Percentiles rank a stretch among this genome's conserved stretches.
Conservation (phyloP, 2,797 vertebrate species). For the Rhinophrynus dorsalis region DNA sequence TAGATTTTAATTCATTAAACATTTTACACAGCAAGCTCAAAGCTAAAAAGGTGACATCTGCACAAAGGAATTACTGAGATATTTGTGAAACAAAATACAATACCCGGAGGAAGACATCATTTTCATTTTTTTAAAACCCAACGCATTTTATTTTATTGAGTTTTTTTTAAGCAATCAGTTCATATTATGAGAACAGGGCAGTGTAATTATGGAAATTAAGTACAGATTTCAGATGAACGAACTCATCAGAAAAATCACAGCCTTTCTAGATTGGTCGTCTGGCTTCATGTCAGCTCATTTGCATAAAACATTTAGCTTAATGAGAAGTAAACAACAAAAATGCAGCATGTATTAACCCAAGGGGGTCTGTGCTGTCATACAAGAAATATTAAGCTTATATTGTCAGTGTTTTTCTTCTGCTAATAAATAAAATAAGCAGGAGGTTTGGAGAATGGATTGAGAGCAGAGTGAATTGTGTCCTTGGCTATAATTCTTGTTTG, state of each 20-base stretch:
- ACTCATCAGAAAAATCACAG: slow-evolving; percentile 75
- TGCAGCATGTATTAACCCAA: slow-evolving; percentile 65
- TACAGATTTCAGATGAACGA: slow-evolving; percentile 74
- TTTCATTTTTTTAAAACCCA: slow-evolving; percentile 66
- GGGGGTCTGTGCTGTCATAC: slow-evolving; percentile 59
- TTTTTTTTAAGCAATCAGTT: slow-evolving; percentile 70
- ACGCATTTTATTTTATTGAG: slow-evolving; percentile 64
- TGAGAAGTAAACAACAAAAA: slow-evolving; percentile 73
- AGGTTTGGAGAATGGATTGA: slow-evolving; percentile 56
- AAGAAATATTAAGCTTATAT: slow-evolving; percentile 62
- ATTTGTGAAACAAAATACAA: slow-evolving; percentile 67
- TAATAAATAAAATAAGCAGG: slow-evolving; percentile 53
- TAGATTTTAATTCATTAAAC: slow-evolving; percentile 44
- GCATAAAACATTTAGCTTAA: slow-evolving; percentile 76
- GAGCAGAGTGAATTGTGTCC: slow-evolving; percentile 51
- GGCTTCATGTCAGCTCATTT: slow-evolving; percentile 72
- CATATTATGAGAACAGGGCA: slow-evolving; percentile 72
- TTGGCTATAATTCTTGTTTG: slow-evolving; percentile 56
- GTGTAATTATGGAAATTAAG: slow-evolving; percentile 76
- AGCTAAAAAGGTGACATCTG: slow-evolving; percentile 61
- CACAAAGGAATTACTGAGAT: slow-evolving; percentile 53
- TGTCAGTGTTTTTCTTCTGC: slow-evolving; percentile 22
- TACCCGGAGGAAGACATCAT: slow-evolving; percentile 67
- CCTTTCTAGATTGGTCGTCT: slow-evolving; percentile 70
- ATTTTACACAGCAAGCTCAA: slow-evolving; percentile 57